phyloP scores from a whole-genome alignment of 2,888 invertebrate species.

The Sthenelais limicola region DNA sequence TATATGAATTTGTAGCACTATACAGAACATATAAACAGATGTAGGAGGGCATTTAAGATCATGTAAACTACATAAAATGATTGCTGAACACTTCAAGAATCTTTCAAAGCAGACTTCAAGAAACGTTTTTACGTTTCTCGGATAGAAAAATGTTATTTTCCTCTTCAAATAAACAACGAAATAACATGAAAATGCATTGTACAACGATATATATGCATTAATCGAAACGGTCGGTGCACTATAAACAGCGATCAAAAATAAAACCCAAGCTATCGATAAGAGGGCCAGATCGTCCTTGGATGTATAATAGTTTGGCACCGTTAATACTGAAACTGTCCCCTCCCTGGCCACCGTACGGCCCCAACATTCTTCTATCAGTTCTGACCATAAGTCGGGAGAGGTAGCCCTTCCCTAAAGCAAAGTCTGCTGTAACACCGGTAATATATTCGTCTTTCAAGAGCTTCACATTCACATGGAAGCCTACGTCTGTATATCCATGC shows the following conservation, averaged over 20 bases:
- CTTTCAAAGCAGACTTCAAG: too few relatives aligned
- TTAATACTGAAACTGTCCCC: background rate
- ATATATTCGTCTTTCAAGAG: constrained; percentile 19
- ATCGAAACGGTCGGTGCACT: too few relatives aligned
- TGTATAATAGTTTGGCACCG: constrained; percentile 22
- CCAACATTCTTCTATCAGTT: constrained; percentile 16
- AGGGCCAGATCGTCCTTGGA: constrained; percentile 18
- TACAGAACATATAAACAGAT: too few relatives aligned
- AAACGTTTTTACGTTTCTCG: too few relatives aligned
- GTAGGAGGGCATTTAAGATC: too few relatives aligned
- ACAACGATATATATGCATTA: too few relatives aligned
- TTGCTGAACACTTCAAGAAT: too few relatives aligned
- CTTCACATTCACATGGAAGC: constrained; percentile 17
- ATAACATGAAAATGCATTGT: too few relatives aligned
- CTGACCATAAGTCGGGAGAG: constrained; percentile 21
- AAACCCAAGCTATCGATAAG: constrained; percentile 24
- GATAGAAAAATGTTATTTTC: too few relatives aligned
- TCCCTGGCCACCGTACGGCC: constrained; percentile 30
- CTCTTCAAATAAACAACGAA: too few relatives aligned
- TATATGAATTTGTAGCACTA: too few relatives aligned
- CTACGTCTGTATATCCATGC: constrained; percentile 32
- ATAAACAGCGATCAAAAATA: constrained; percentile 27
- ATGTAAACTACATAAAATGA: too few relatives aligned
- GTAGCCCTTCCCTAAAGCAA: constrained; percentile 17
- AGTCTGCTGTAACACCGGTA: constrained; percentile 16